Evolutionary conservation across 2,797 vertebrate genomes (phyloP), one percentile per base, ranked within the genome.

Genomic region (Siniperca undulata): DNA sequence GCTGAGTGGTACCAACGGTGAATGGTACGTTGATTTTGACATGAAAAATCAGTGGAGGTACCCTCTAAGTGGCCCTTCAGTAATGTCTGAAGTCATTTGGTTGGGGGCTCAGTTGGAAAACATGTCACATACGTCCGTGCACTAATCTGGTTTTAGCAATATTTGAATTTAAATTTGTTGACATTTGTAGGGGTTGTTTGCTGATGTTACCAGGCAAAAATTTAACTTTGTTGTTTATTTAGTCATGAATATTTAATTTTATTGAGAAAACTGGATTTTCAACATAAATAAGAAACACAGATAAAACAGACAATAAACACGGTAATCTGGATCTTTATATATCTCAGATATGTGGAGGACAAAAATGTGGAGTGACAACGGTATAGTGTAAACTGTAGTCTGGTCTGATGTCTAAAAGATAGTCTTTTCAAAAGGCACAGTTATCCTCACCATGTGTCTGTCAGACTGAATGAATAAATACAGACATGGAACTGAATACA

Each of bases 381-480:
- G 14, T 34, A 42, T 42, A 10, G 19, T 55, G 76, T 48, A 62
- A 72, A 46, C 53, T 55, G 50, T 17, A 34, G 34, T 78, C 61
- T 68, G 17, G 8, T 56, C n/a, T 66, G 62, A 40, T 52, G 13
- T 65, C 53, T 70, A 7, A 56, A 66, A 44, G 2, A 79, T 7
- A 22, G 62, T 50, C 40, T 74, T 66, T 66, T 27, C 22, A 55
- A 76, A 86, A 72, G 55, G 60, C 27, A 58, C 46, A 64, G 11
- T 59, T 58, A 48, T 44, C 8, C 74, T 58, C 59, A 24, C 44
- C 42, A 61, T 16, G 34, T 34, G 12, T 24, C 44, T 7, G 24
- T 50, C 55, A 14, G 69, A 58, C 58, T 77, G 48, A 69, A 62
- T 60, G 9, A 80, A 77, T 86, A 53, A 74, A 70, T 79, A 80